Evolutionary conservation across 2,888 invertebrate genomes (phyloP).

Genomic region (Meloe dianella): DNA sequence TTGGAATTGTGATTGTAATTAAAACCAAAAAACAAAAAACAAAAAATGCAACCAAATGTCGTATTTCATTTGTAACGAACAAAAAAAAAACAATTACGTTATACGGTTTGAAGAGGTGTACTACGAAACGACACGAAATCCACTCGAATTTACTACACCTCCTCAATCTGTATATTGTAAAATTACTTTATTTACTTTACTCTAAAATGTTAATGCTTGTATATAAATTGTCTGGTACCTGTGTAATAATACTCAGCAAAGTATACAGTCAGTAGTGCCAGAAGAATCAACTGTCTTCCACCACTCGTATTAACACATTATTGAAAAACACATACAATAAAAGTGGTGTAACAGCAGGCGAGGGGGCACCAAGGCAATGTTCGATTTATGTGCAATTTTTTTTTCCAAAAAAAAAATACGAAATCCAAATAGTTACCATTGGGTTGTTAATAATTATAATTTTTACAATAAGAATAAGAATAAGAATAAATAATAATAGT

Average conservation of each 20-base stretch:
- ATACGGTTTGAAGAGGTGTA: too few species aligned
- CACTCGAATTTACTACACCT: too few species aligned
- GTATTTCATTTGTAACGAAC: neutral
- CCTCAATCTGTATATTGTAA: neutral
- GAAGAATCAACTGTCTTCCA: slow-evolving; percentile 60
- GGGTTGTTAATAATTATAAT: slow-evolving; percentile 24
- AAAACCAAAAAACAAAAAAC: neutral
- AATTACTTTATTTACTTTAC: neutral
- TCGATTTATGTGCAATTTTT: slow-evolving; percentile 53
- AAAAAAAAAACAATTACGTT: too few species aligned
- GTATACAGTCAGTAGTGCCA: slow-evolving; percentile 55
- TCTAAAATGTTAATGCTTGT: slow-evolving; percentile 37
- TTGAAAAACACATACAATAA: slow-evolving; percentile 14
- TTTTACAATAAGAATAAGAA: too few species aligned
- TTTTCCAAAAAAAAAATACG: slow-evolving; percentile 25
- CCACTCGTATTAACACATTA: slow-evolving; percentile 41
- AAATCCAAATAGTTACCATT: slow-evolving; percentile 44
- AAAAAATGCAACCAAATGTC: neutral
- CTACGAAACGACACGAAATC: too few species aligned
- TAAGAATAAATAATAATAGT: neutral
- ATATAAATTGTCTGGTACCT: slow-evolving; percentile 57
- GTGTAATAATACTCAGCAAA: slow-evolving; percentile 56
- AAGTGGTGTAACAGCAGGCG: slow-evolving; percentile 55
- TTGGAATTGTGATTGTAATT: slow-evolving; percentile 8
- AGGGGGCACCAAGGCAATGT: slow-evolving; percentile 57